These are phyloP conservation scores for Drosophila orosa DNA, from an alignment of 1,140 invertebrate genomes.

Conservation along the genomic window DNA sequence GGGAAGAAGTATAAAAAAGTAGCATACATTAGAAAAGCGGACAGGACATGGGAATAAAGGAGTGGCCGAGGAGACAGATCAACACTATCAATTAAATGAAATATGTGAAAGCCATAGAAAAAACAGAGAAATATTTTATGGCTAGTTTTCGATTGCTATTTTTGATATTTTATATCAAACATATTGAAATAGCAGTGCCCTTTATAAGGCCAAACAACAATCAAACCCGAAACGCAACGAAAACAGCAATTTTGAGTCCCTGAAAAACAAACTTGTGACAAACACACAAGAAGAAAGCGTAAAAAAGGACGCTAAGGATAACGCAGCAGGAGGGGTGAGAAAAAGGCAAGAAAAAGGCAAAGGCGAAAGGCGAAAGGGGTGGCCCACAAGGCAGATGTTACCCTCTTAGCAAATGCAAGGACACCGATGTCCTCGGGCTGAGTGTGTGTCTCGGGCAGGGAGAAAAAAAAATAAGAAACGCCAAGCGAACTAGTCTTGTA, in stretches of 20 bases:
- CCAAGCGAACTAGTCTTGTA: background rate
- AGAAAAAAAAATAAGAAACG: constrained; percentile 1
- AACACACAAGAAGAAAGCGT: constrained; percentile 9
- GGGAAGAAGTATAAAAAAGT: constrained; percentile 12
- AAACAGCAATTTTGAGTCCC: constrained; percentile 32
- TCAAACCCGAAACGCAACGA: constrained; percentile 10
- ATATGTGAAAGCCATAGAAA: background rate
- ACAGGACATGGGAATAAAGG: background rate
- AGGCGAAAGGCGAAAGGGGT: constrained; percentile 6
- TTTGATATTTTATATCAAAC: background rate
- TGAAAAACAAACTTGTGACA: constrained; percentile 26
- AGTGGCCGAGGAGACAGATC: too few relatives aligned
- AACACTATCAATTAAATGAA: background rate
- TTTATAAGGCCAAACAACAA: constrained; percentile 1
- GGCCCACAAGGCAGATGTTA: constrained; percentile 41
- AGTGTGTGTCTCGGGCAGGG: constrained; percentile 4
- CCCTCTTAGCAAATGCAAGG: constrained; percentile 48
- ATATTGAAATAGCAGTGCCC: constrained; percentile 1
- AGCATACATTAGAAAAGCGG: constrained; percentile 26
- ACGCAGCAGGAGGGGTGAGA: background rate
- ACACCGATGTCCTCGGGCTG: constrained; percentile 35
- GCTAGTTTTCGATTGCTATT: background rate
- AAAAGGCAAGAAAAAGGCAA: background rate
- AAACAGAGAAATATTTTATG: background rate
- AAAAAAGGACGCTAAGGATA: constrained; percentile 26